A percentile compares a stretch with the other conserved stretches of the same genome.
Conservation (phyloP, 2,113 vertebrate genomes). For the Colinus virginianus region DNA sequence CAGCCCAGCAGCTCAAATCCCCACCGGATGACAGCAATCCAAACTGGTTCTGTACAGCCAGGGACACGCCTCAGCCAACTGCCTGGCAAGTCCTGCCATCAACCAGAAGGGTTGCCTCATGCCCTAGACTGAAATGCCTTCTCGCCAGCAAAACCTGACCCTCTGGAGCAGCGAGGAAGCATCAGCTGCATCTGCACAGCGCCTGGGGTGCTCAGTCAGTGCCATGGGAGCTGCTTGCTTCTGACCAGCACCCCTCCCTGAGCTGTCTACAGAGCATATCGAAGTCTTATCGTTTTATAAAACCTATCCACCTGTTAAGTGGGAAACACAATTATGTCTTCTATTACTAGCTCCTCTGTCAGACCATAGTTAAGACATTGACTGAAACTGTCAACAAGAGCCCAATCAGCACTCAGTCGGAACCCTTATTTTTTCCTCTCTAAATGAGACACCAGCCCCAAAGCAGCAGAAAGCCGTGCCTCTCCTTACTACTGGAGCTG, state of each 20-base stretch:
- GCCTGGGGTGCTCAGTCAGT: background rate
- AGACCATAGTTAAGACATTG: background rate
- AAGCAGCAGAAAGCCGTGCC: background rate
- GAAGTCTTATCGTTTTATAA: background rate
- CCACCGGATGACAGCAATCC: fast-evolving
- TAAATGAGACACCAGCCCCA: background rate
- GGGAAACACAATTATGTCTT: background rate
- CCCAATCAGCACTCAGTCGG: background rate
- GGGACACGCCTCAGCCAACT: background rate
- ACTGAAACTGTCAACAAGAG: background rate
- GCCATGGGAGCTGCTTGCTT: background rate
- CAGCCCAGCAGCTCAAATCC: background rate
- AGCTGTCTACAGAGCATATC: background rate
- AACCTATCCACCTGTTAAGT: background rate
- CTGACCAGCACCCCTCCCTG: background rate
- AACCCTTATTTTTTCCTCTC: background rate
- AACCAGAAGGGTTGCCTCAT: background rate
- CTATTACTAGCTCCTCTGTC: background rate
- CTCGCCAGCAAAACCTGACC: background rate
- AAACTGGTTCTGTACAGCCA: background rate
- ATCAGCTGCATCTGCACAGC: background rate
- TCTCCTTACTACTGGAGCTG: background rate
- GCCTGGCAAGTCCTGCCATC: background rate
- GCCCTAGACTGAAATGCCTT: background rate
- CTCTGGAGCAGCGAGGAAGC: background rate